A percentile compares a stretch with the other conserved stretches of the same genome.
These are phyloP conservation scores for Astropecten irregularis DNA, from an alignment of 53 echinoderm and acorn worm genomes.

Conservation along the genomic window DNA sequence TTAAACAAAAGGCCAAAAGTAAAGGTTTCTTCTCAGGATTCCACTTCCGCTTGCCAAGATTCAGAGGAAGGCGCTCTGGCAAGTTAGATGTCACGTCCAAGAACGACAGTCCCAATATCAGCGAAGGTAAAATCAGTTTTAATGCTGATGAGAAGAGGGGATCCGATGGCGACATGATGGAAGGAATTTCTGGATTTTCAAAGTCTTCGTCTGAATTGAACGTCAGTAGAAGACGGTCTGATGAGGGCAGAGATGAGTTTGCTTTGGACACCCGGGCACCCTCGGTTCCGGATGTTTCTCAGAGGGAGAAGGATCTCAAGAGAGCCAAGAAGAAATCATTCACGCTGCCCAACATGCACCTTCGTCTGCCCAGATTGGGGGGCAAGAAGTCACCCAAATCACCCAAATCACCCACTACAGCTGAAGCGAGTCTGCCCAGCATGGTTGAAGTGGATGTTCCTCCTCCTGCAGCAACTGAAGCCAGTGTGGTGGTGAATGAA, in stretches of 20 bases:
- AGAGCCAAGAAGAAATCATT: conserved; percentile 70
- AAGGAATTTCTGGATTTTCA: not conserved
- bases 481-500: too few species aligned
- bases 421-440: conserved; percentile 32
- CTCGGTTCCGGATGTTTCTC: conserved; percentile 40
- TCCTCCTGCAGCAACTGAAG: too few species aligned
- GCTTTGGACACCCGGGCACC: conserved; percentile 28
- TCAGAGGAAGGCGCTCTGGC: conserved; percentile 26
- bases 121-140: conserved; percentile 22
- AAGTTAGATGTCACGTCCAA: conserved; percentile 29
- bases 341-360: conserved; percentile 67
- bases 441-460: not conserved
- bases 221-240: conserved; percentile 24
- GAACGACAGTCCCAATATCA: not conserved
- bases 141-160: not conserved
- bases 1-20: conserved; percentile 55
- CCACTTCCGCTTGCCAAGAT: conserved; percentile 57
- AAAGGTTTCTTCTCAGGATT: conserved; percentile 74
- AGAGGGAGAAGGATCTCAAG: conserved; percentile 4
- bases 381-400: conserved; percentile 56
- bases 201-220: conserved; percentile 37
- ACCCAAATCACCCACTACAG: conserved; percentile 1
- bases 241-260: not conserved
- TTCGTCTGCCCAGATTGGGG: conserved; percentile 51
- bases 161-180: not conserved